Evolutionary conservation across 2,888 invertebrate species (phyloP).

Genomic region (Ametastegia equiseti): DNA sequence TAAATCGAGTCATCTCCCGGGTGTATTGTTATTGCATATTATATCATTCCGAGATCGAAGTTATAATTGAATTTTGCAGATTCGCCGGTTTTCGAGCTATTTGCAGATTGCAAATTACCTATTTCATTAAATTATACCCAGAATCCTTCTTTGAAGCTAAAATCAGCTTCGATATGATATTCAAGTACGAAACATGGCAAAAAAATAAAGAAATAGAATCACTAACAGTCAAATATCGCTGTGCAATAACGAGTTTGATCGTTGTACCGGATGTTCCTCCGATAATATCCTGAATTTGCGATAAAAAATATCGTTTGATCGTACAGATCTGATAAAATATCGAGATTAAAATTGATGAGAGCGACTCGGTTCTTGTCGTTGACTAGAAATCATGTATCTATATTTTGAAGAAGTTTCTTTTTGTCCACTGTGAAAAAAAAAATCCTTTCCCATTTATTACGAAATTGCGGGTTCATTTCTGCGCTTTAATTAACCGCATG

Average conservation of each 20-base stretch:
- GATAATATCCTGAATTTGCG: too few species aligned
- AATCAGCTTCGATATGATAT: background rate
- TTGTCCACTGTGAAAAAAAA: conserved; percentile 8
- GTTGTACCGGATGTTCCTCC: too few species aligned
- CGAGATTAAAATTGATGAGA: background rate
- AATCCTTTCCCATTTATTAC: background rate
- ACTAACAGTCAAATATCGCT: background rate
- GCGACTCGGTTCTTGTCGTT: background rate
- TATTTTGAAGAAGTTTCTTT: conserved; percentile 12
- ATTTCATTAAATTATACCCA: background rate
- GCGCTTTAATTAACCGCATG: conserved; percentile 13
- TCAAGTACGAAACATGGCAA: background rate
- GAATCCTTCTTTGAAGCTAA: background rate
- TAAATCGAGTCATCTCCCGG: conserved; percentile 23
- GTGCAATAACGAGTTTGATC: background rate
- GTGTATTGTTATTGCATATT: conserved; percentile 26
- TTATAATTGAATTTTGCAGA: background rate
- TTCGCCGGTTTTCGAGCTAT: background rate
- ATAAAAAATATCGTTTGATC: background rate
- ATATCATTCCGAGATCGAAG: background rate
- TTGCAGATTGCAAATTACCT: background rate
- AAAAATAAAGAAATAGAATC: background rate
- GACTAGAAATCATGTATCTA: background rate
- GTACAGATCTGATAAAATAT: background rate
- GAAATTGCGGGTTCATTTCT: conserved; percentile 7